Conservation (phyloP, 2,797 vertebrate species). For the Sarcophilus harrisii region DNA sequence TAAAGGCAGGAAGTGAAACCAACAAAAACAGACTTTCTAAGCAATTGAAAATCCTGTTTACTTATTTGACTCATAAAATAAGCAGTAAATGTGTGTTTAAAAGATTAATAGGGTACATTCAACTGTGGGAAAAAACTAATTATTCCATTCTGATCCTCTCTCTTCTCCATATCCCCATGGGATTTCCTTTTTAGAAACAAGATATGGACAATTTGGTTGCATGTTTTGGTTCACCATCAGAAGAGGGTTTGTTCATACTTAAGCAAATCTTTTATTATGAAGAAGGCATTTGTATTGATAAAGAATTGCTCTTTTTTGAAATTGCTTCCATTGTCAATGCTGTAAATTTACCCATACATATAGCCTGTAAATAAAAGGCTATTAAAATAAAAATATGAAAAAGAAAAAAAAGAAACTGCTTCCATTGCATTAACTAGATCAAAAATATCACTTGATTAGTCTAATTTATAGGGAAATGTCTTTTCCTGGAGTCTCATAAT, state of each 20-base stretch:
- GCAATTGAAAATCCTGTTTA: not conserved
- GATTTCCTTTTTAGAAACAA: not conserved
- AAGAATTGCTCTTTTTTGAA: not conserved
- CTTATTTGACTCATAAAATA: not conserved
- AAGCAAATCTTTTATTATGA: not conserved
- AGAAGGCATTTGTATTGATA: not conserved
- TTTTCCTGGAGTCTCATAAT: not conserved
- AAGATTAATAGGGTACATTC: not conserved
- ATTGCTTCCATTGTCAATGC: not conserved
- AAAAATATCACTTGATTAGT: not conserved
- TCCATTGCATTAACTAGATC: not conserved
- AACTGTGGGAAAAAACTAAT: not conserved
- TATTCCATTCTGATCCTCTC: not conserved
- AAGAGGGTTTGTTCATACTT: not conserved
- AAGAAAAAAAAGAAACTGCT: no score
- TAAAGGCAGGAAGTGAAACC: not conserved
- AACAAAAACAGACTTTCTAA: constrained; percentile 1
- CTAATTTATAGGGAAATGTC: not conserved
- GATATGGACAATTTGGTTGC: not conserved
- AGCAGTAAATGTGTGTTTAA: not conserved
- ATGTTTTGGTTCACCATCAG: not conserved
- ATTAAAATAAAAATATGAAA: no score
- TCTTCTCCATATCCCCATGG: not conserved
- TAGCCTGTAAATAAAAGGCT: no score
- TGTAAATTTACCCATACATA: no score